A percentile compares a stretch with the other conserved stretches of the same genome.
Evolutionary conservation across 2,113 vertebrate species (phyloP).

Genomic region (Emydocephalus ijimae): DNA sequence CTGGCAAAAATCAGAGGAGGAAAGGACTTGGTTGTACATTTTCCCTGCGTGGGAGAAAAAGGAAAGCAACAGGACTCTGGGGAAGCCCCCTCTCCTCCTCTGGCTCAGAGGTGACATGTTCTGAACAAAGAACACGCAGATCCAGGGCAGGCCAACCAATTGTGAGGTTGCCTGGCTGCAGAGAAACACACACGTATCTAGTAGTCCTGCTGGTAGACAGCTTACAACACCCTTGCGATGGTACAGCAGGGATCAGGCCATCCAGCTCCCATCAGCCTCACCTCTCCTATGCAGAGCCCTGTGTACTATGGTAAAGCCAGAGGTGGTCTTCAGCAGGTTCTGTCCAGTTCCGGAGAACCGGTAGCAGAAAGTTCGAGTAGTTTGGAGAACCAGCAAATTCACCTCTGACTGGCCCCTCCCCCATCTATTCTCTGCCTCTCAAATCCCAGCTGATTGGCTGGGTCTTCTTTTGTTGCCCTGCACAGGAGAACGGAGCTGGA

Average conservation of each 20-base stretch:
- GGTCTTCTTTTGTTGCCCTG: too few relatives aligned
- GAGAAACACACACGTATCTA: not conserved
- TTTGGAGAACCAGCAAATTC: too few relatives aligned
- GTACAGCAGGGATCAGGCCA: not conserved
- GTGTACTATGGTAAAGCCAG: not conserved
- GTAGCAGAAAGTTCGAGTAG: too few relatives aligned
- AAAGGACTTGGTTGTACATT: constrained; percentile 17
- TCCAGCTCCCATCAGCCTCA: not conserved
- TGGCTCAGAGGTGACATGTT: not conserved
- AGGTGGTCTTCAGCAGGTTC: too few relatives aligned
- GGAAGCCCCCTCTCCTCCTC: not conserved
- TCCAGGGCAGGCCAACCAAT: not conserved
- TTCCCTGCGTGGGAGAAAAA: constrained; percentile 58
- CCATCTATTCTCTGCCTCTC: too few relatives aligned
- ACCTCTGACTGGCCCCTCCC: too few relatives aligned
- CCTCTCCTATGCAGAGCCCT: not conserved
- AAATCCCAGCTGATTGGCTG: too few relatives aligned
- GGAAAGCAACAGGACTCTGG: constrained; percentile 43
- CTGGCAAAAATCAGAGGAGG: constrained; percentile 1
- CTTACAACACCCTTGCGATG: not conserved
- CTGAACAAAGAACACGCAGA: not conserved
- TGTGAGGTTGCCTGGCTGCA: not conserved
- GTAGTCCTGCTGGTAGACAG: too few relatives aligned
- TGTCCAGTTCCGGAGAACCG: too few relatives aligned
- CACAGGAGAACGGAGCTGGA: too few relatives aligned